Evolutionary conservation across 1,140 invertebrate genomes (phyloP).

Genomic region (Ceratosolen fusciceps): DNA sequence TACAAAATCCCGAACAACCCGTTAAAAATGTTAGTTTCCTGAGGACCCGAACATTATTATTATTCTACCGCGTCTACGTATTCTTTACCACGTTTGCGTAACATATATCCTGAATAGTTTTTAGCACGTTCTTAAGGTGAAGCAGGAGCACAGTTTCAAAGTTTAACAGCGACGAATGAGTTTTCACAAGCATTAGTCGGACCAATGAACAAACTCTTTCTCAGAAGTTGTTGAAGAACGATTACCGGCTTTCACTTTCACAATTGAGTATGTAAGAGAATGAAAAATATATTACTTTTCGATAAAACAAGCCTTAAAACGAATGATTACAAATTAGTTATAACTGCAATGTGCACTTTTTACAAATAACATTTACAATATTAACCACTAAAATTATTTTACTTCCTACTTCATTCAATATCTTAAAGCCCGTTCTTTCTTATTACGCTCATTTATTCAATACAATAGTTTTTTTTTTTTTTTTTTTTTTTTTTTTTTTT

Average conservation of each 20-base stretch:
- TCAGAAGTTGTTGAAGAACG: conserved; percentile 7
- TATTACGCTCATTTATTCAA: not conserved
- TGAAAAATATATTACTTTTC: not conserved
- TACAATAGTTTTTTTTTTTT: not conserved
- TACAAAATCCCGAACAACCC: not conserved
- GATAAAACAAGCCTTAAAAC: not conserved
- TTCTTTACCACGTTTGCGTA: not conserved
- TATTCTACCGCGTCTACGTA: not conserved
- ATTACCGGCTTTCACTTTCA: conserved; percentile 28
- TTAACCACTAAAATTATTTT: not conserved
- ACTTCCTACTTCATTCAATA: not conserved
- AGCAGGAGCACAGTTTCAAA: not conserved
- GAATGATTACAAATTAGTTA: not conserved
- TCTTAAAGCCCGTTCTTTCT: not conserved
- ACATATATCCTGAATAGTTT: not conserved
- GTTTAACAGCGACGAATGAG: not conserved
- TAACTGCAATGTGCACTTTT: not conserved
- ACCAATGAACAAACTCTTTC: conserved; percentile 2
- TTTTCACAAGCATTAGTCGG: not conserved
- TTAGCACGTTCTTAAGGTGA: not conserved
- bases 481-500: no score
- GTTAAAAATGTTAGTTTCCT: conserved; percentile 9
- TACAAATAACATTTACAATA: not conserved
- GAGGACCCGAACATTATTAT: not conserved
- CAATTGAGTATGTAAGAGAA: conserved; percentile 2